These are phyloP conservation scores for Galeruca laticollis DNA, from an alignment of 2,888 invertebrate genomes.

Conservation along the genomic window DNA sequence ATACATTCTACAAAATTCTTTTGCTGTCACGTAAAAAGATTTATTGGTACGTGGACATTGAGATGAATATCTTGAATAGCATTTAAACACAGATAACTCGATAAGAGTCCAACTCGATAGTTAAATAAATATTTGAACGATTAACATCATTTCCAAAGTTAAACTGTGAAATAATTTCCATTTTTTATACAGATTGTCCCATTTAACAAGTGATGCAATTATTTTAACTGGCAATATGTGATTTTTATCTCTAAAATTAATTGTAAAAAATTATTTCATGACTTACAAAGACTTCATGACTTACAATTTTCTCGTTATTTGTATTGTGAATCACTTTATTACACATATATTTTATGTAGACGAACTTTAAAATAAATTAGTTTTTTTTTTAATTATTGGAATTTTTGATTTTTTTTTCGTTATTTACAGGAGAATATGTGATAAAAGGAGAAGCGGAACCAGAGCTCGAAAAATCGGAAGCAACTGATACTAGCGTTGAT, in stretches of 20 bases:
- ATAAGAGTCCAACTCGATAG: slow-evolving; percentile 6
- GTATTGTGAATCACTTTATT: neutral
- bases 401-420: neutral
- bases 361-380: neutral
- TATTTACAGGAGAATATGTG: slow-evolving; percentile 73
- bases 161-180: neutral
- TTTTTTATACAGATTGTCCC: slow-evolving; percentile 6
- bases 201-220: neutral
- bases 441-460: slow-evolving; percentile 64
- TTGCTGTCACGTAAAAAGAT: slow-evolving; percentile 8
- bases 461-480: slow-evolving; percentile 59
- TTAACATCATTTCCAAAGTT: neutral
- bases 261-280: neutral
- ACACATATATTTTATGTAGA: neutral
- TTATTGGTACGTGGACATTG: slow-evolving; percentile 4
- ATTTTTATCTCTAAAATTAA: no score
- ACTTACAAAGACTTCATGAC: neutral
- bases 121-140: slow-evolving; percentile 19
- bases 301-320: neutral
- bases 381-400: neutral
- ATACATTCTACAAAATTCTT: neutral
- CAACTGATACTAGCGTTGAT: slow-evolving; percentile 66
- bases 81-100: slow-evolving; percentile 16
- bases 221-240: no score
- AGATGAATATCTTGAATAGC: slow-evolving; percentile 8